Conservation (phyloP, 2,113 vertebrate species). For the Eretmochelys imbricata region DNA sequence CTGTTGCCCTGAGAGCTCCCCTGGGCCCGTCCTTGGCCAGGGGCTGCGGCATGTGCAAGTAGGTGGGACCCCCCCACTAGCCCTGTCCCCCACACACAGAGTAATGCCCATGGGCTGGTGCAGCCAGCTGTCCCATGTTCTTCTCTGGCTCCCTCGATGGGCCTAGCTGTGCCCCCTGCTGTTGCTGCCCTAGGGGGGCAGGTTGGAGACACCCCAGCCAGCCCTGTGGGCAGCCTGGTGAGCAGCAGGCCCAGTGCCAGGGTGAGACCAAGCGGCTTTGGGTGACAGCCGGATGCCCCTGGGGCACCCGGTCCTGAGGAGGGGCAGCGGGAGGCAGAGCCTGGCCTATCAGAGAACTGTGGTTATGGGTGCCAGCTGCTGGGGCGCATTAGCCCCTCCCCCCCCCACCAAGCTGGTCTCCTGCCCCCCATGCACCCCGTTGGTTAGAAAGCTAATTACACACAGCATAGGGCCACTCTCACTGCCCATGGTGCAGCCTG, state of each 20-base stretch:
- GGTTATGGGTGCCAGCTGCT: background rate
- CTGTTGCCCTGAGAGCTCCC: background rate
- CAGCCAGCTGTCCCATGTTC: background rate
- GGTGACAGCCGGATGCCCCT: too few species aligned
- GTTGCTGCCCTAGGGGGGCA: rapidly evolving
- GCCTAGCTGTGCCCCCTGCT: too few species aligned
- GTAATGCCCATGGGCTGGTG: too few species aligned
- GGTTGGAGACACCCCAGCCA: background rate
- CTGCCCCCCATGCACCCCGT: background rate
- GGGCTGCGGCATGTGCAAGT: too few species aligned
- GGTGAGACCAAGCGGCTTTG: background rate
- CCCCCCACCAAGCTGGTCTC: background rate
- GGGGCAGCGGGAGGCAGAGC: background rate
- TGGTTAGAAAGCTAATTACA: too few species aligned
- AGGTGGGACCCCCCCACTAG: too few species aligned
- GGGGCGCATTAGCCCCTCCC: background rate
- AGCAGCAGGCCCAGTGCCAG: background rate
- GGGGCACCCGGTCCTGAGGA: background rate
- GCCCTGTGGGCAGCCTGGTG: background rate
- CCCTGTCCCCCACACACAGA: too few species aligned
- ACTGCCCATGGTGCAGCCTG: background rate
- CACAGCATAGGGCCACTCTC: too few species aligned
- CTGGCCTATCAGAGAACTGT: too few species aligned
- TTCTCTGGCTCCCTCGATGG: background rate
- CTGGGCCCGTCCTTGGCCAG: background rate